Base-by-base conservation (phyloP, 2,888 invertebrate genomes). In the Machimus atricapillus region DNA sequence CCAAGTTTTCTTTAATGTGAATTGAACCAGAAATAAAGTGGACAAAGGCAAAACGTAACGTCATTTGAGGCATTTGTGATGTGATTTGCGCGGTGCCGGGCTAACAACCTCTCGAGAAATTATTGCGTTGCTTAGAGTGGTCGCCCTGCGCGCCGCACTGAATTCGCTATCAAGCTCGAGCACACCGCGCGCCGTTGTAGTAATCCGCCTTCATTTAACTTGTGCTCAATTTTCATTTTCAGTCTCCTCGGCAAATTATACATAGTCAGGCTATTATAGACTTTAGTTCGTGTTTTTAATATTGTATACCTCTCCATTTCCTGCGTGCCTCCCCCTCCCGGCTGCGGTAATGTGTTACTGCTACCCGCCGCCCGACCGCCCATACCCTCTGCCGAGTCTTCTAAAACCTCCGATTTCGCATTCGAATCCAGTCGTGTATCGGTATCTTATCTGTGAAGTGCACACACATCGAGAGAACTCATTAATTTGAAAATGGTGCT, bases 101-200 rank as follows among this genome's bases (percentile, higher is more conserved):
- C 85, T 85, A 85, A 85, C 85, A 85, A 85, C 85, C 85, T 85
- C 82, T 83, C 85, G 74, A 85, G 85, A 85, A 85, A 82, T 74
- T 85, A 85, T 85, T 85, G 85, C 85, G 74, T 85, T 85, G 85
- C 85, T 74, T 43, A 74, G 74, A 85, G 43, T 66, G 43, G 5
- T 66, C 43, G 73, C 85, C 74, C 46, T 43, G 46, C 82, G 27
- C 85, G 46, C 74, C 14, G 37, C 79, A 12, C 16, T 79, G 37
- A 27, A 27, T 43, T 12, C 43, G 79, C 40, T 37, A 52, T 9
- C 43, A 12, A 34, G 78, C 40, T 46, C 31, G 23, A 12, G 66
- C 14, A 37, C 34, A 52, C 52, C 27, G 56, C 66, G 56, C 82
- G n/a, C 66, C 19, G 19, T 23, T 14, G 37, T 37, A 79, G 34